Evolutionary conservation across 1,140 invertebrate genomes (phyloP).

Genomic region (Ceratina japonica): DNA sequence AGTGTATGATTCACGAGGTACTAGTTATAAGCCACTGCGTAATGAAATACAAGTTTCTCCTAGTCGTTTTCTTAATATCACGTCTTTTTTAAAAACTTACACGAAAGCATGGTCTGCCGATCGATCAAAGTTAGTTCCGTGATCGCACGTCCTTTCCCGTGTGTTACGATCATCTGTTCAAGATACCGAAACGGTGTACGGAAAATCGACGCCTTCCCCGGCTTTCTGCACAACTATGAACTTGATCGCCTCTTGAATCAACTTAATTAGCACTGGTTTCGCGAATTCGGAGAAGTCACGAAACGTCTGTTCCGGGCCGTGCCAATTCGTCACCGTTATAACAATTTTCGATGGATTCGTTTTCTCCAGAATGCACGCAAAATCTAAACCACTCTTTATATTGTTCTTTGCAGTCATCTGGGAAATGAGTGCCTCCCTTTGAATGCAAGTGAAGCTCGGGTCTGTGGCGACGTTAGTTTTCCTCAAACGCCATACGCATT

Average conservation of each 20-base stretch:
- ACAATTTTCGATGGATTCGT: constrained; percentile 40
- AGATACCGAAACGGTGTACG: too few species aligned
- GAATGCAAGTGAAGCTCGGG: constrained; percentile 53
- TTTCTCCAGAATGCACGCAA: constrained; percentile 61
- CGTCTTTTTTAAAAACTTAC: too few species aligned
- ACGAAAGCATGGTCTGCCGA: too few species aligned
- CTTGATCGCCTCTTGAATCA: constrained; percentile 56
- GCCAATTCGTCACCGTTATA: constrained; percentile 51
- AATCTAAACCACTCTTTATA: constrained; percentile 52
- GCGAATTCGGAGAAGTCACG: constrained; percentile 47
- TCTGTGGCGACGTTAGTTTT: constrained; percentile 51
- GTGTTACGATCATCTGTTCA: too few species aligned
- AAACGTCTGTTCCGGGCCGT: constrained; percentile 47
- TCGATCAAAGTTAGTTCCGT: too few species aligned
- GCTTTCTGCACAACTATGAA: too few species aligned
- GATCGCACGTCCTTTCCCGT: too few species aligned
- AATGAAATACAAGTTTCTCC: not conserved
- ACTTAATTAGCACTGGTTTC: constrained; percentile 47
- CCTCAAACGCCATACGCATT: constrained; percentile 64
- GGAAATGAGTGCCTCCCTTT: constrained; percentile 68
- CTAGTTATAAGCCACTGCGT: not conserved
- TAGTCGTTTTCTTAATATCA: not conserved
- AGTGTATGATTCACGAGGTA: not conserved
- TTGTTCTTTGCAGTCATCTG: constrained; percentile 34
- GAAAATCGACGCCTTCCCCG: too few species aligned